Evolutionary conservation across 2,888 invertebrate species (phyloP).

Genomic region (Amphimallon solstitiale): DNA sequence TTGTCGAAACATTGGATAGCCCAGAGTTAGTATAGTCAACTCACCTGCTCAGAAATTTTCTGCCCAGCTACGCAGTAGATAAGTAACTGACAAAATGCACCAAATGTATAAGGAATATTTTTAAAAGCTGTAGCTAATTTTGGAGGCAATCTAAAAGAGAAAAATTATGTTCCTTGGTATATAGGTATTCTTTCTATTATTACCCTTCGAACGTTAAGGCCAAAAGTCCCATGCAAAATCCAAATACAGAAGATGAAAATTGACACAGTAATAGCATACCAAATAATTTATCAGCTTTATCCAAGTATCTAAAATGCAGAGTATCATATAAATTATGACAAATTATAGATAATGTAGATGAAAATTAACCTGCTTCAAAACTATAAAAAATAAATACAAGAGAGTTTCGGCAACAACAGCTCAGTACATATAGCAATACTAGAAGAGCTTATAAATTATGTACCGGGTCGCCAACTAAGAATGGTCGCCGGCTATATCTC

Average conservation of each 20-base stretch:
- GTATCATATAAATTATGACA: background rate
- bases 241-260: background rate
- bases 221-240: background rate
- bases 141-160: background rate
- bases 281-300: background rate
- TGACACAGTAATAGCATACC: background rate
- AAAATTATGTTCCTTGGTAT: background rate
- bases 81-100: background rate
- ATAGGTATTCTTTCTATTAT: background rate
- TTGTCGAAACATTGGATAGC: too few relatives aligned
- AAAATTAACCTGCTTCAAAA: too few relatives aligned
- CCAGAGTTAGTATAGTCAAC: too few relatives aligned
- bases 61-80: constrained; percentile 4
- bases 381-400: too few relatives aligned
- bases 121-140: background rate
- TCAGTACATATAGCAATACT: too few relatives aligned
- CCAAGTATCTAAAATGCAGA: background rate
- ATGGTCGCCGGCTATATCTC: too few relatives aligned
- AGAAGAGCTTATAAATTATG: too few relatives aligned
- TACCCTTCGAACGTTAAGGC: background rate
- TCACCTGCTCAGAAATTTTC: constrained; percentile 2
- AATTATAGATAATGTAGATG: too few relatives aligned
- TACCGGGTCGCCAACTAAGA: too few relatives aligned
- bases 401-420: too few relatives aligned
- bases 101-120: background rate